A percentile compares a stretch with the other conserved stretches of the same genome.
Evolutionary conservation across 2,888 invertebrate species (phyloP).

Genomic region (Noctua fimbriata): DNA sequence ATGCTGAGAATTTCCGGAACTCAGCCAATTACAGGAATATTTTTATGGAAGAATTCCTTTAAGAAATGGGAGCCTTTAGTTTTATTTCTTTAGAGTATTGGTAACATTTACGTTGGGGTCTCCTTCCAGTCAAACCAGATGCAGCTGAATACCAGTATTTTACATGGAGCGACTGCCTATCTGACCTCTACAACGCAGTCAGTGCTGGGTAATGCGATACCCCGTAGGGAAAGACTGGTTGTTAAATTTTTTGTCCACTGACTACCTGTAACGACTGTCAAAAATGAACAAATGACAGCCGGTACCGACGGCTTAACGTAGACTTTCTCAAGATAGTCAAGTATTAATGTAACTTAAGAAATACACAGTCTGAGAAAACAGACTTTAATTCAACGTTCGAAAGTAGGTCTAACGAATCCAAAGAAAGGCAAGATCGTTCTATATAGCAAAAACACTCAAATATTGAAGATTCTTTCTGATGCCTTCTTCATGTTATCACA

Average conservation of each 20-base stretch:
- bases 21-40: conserved; percentile 50
- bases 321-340: too few species aligned
- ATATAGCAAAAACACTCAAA: neutral
- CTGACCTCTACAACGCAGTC: neutral
- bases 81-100: neutral
- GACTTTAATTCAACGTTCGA: neutral
- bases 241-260: too few species aligned
- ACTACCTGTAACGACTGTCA: neutral
- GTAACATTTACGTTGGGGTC: neutral
- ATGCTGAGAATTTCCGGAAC: conserved; percentile 27
- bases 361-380: neutral
- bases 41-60: conserved; percentile 35
- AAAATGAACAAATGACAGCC: neutral
- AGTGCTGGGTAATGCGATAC: neutral
- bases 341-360: too few species aligned
- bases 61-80: neutral
- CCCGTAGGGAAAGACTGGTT: too few species aligned
- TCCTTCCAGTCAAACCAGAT: neutral
- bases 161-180: neutral
- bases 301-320: neutral
- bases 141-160: neutral
- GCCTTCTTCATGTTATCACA: neutral
- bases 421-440: neutral
- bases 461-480: neutral
- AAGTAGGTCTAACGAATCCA: neutral